Percentiles rank a stretch among this genome's conserved stretches.
Evolutionary conservation across 2,113 vertebrate species (phyloP).

Genomic region (Chascanopsetta lugubris): DNA sequence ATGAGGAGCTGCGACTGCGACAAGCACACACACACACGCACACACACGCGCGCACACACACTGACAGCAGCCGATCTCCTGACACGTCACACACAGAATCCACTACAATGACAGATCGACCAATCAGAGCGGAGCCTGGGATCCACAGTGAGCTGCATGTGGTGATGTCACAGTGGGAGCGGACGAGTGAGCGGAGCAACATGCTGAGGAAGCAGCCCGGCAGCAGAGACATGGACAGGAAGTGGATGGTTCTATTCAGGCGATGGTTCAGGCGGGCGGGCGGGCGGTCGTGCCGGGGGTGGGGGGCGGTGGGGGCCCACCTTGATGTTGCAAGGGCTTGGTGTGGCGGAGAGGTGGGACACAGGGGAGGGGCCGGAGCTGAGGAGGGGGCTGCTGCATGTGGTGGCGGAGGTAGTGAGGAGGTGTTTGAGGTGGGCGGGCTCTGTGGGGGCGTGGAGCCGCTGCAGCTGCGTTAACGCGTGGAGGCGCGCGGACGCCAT

Average conservation of each 20-base stretch:
- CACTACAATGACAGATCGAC: conserved; percentile 18
- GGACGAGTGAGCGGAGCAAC: conserved; percentile 39
- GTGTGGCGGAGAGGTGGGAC: conserved; percentile 45
- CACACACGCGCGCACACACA: conserved; percentile 34
- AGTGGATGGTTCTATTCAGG: conserved; percentile 37
- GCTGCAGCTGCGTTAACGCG: conserved; percentile 87
- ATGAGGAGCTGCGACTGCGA: conserved; percentile 1
- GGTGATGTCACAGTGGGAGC: conserved; percentile 44
- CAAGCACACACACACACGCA: conserved; percentile 38
- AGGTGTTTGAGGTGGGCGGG: conserved; percentile 41
- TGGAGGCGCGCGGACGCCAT: conserved; percentile 89
- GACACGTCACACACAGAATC: conserved; percentile 21
- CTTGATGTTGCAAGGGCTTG: conserved; percentile 58
- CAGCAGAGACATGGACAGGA: conserved; percentile 41
- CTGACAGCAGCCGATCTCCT: conserved; percentile 13
- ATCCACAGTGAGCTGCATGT: conserved; percentile 47
- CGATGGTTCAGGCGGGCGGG: no score
- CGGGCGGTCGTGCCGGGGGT: conserved; percentile 27
- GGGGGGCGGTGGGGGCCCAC: conserved; percentile 70
- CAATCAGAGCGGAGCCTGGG: conserved; percentile 11
- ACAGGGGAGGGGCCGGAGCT: conserved; percentile 45
- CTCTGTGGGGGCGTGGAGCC: conserved; percentile 77
- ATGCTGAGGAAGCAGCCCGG: conserved; percentile 52
- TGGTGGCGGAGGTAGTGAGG: conserved; percentile 28
- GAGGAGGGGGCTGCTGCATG: conserved; percentile 61